Base-by-base conservation (phyloP, 2,113 vertebrate genomes). In the Catharus fuscescens region DNA sequence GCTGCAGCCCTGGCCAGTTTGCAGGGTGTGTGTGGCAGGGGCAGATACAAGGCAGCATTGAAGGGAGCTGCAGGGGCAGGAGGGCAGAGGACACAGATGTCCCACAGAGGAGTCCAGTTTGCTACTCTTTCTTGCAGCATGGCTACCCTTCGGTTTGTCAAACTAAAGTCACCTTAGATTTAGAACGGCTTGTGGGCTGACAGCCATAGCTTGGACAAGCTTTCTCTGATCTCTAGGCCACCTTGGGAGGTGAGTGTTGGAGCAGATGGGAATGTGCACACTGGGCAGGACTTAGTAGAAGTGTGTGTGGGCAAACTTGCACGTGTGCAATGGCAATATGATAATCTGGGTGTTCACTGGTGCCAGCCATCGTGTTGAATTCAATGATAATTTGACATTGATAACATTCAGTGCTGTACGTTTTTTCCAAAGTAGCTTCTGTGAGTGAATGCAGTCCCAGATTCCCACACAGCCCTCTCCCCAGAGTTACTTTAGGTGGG, bases 1-100 rank as follows among this genome's bases (percentile, higher is more conserved):
- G 79, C 54, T 5, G 5, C 19, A 73, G 66, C 31, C 48, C 20
- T 54, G 56, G 23, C 38, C 47, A 42, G 0, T 42, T 23, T 8
- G 5, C 2, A 14, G 61, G 40, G 23, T 17, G 40, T 38, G 40
- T 0, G 0, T n/a, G 69, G 42, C 8, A 45, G 25, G 52, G 18
- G 4, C 2, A 7, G n/a, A 36, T 38, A 28, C 1, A 7, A 45
- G 14, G 36, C 34, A 18, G 26, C 1, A 1, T 3, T 21, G 25
- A 48, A 81, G 17, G 29, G 32, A 93, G 29, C 48, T 71, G 47
- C 28, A 38, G 44, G 23, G 38, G 10, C n/a, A 60, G 80, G 12
- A 59, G 36, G 32, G 72, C 71, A 50, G 64, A 79, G 31, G 65
- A 36, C 6, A 5, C 6, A 18, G 12, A 13, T 80, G 36, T 78